Evolutionary conservation across 2,113 vertebrate genomes (phyloP).

Genomic region (Brienomyrus brachyistius): DNA sequence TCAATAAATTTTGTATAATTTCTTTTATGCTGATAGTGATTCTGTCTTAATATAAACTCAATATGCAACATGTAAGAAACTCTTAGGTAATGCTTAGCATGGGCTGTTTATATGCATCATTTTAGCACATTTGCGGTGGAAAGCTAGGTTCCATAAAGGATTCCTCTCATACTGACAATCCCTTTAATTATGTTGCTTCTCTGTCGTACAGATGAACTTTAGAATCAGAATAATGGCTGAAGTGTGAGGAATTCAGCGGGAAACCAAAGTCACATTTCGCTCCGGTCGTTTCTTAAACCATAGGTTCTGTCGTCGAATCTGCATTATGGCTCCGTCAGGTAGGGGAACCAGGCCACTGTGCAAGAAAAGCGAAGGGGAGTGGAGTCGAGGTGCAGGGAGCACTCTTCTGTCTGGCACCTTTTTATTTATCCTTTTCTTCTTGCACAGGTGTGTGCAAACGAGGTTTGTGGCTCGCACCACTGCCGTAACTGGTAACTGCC

Average conservation of each 20-base stretch:
- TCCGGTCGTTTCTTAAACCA: not conserved
- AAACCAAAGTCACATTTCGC: not conserved
- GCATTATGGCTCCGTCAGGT: not conserved
- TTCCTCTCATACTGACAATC: not conserved
- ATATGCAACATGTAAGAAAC: not conserved
- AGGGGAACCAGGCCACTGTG: not conserved
- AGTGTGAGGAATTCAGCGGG: not conserved
- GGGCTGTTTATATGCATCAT: too few relatives aligned
- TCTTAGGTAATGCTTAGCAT: not conserved
- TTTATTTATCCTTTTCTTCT: not conserved
- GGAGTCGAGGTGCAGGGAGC: not conserved
- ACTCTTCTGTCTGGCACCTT: not conserved
- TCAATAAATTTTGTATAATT: not conserved
- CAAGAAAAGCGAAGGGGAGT: not conserved
- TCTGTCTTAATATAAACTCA: not conserved
- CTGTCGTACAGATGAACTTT: not conserved
- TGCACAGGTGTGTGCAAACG: not conserved
- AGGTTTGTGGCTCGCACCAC: not conserved
- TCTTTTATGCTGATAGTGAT: not conserved
- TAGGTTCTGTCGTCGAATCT: not conserved
- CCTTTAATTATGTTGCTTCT: not conserved
- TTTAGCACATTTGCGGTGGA: not conserved
- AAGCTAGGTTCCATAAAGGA: not conserved
- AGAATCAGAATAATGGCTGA: not conserved
- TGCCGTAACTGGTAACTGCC: constrained; percentile 20